Evolutionary conservation across 2,888 invertebrate genomes (phyloP).

Genomic region (Uloborus plumipes): DNA sequence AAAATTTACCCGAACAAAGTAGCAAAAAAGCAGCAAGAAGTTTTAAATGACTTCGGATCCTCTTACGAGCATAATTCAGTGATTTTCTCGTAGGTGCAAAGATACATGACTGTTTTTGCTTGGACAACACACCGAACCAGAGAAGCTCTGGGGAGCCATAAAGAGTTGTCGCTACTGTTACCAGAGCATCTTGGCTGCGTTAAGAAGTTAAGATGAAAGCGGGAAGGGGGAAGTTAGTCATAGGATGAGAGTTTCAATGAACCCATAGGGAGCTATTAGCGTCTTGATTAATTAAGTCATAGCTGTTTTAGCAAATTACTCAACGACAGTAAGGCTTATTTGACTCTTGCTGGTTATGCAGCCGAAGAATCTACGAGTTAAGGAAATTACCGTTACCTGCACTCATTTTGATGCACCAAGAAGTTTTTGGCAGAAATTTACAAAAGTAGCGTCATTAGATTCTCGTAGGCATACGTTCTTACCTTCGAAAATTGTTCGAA

Average conservation of each 20-base stretch:
- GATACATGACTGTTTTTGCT: slow-evolving; percentile 34
- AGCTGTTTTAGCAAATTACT: slow-evolving; percentile 41
- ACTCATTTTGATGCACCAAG: no score
- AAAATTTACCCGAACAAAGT: no score
- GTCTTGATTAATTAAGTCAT: slow-evolving; percentile 62
- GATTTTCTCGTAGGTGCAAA: slow-evolving; percentile 31
- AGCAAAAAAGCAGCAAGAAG: no score
- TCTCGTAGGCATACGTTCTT: no score
- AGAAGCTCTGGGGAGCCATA: slow-evolving; percentile 12
- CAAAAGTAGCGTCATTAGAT: no score
- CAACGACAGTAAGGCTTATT: not conserved
- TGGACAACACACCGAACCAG: slow-evolving; percentile 21
- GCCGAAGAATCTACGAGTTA: no score
- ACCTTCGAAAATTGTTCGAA: no score
- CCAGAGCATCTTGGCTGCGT: slow-evolving; percentile 25
- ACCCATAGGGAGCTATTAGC: slow-evolving; percentile 52
- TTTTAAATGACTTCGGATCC: no score
- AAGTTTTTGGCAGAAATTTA: no score
- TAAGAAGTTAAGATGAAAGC: slow-evolving; percentile 11
- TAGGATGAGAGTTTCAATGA: slow-evolving; percentile 42
- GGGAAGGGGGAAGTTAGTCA: slow-evolving; percentile 23
- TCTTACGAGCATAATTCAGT: slow-evolving; percentile 17
- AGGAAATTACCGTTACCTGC: no score
- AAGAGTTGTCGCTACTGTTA: slow-evolving; percentile 22
- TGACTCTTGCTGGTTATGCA: no score